Base-by-base conservation (phyloP, 2,113 vertebrate species). In the Ictalurus furcatus region DNA sequence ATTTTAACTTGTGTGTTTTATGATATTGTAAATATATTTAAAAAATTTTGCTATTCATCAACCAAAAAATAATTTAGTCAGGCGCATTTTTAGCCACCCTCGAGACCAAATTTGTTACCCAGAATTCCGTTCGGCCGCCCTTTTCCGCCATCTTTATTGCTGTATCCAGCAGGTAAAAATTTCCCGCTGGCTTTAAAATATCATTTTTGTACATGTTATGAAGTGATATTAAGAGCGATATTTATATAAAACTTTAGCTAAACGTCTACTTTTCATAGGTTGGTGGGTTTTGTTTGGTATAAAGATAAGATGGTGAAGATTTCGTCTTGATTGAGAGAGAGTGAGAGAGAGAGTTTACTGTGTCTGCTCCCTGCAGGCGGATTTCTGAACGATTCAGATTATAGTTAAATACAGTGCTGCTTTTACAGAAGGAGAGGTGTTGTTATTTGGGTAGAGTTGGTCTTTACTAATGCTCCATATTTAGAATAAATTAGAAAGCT, bases 121-220 rank as follows among this genome's bases (percentile, higher is more conserved):
- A 89, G 84, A 78, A 85, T 91, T 58, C 91, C 80, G 0, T 87
- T 63, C 80, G 89, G 30, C 25, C 34, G 54, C 59, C 87, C 91
- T 91, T 91, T 91, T 90, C 89, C 91, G 88, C 91, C 89, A 91
- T 91, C 83, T 91, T 90, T 91, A 44, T 54, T 84, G 63, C n/a
- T 5, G 79, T 80, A 58, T 90, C 80, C 82, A 88, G 89, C 88
- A 86, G 86, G 89, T 88, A 79, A 65, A 48, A 25, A 48, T 13
- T 6, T 1, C 40, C 9, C 61, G 23, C 40, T 8, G 67, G 40
- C n/a, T 84, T 30, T 1, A 81, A 88, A 87, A 30, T 85, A n/a
- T 19, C 1, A n/a, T 7, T 74, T 88, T 87, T 63, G 79, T 79
- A 2, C 2, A 3, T 1, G 1, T 0, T 73, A 0, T 19, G 9